A percentile compares a stretch with the other conserved stretches of the same genome.
Conservation (phyloP, 2,113 vertebrate genomes). For the Crypturellus undulatus region DNA sequence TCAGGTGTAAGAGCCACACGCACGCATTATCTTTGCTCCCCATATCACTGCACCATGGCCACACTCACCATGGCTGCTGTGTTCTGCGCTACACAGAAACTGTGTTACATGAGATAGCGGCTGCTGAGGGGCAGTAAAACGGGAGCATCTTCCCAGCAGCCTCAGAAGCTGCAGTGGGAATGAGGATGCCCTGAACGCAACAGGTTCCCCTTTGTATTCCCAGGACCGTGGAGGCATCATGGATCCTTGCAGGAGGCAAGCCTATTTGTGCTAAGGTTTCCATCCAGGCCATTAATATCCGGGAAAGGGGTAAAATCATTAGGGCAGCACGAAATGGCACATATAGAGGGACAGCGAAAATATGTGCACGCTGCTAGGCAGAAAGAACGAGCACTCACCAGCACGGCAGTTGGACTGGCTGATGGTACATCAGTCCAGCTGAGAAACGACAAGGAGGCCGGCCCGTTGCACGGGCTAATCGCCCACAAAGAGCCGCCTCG, state of each 20-base stretch:
- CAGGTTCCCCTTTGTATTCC: background rate
- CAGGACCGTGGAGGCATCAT: background rate
- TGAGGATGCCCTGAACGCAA: background rate
- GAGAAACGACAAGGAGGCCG: background rate
- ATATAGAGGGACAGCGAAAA: background rate
- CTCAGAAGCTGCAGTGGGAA: background rate
- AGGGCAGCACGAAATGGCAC: background rate
- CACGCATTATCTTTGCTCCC: background rate
- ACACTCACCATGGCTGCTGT: fast-evolving
- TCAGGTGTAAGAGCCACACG: background rate
- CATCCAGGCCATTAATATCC: background rate
- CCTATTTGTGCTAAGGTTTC: background rate
- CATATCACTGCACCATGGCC: background rate
- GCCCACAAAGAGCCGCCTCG: background rate
- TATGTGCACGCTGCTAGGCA: background rate
- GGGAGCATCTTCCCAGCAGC: background rate
- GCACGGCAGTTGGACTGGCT: background rate
- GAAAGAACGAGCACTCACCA: background rate
- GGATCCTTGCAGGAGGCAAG: background rate
- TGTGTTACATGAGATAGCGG: fast-evolving
- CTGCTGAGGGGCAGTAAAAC: background rate
- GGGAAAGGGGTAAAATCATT: slow-evolving; percentile 30
- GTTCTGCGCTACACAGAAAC: background rate
- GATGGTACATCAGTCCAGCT: background rate
- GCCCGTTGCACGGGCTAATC: background rate